Evolutionary conservation across 2,113 vertebrate species (phyloP), one percentile per base, ranked within the genome.

Genomic region (Grantiella picta): DNA sequence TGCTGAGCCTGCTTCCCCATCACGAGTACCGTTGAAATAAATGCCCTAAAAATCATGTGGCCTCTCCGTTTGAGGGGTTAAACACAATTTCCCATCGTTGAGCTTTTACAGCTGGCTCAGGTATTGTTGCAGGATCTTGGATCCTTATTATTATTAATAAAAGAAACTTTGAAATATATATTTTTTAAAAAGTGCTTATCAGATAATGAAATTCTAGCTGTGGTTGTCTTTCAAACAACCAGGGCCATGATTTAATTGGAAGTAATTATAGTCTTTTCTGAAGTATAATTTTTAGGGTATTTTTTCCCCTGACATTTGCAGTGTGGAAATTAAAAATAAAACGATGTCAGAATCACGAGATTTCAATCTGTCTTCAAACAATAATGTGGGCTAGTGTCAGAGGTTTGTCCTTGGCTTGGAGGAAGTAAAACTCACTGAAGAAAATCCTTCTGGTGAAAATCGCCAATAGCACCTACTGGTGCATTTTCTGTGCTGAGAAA

Each of bases 221-320:
- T 97, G 96, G 96, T 97, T 96, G 94, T 96, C 95, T 96, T 96
- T 97, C 93, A 97, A 96, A 97, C 93, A 97, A 86, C 87, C 45
- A 89, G 93, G 95, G 94, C 95, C 90, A 70, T 91, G 76, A 96
- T 97, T 97, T 97, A 97, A 97, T 97, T 97, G 95, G 93, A 96
- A 96, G 91, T 96, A 97, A 97, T 97, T 97, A 97, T 96, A 97
- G 93, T 90, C 94, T 96, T 97, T 94, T 97, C 97, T 97, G 95
- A 95, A 96, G 95, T 92, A 95, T 95, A 97, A 96, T 97, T 97
- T 96, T 96, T 96, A 96, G 95, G 93, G 92, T 97, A 97, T 97
- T 96, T 95, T 96, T 97, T 92, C 97, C 95, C 95, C 73, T 97
- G 96, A 97, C 95, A 96, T 96, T 97, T 93, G 79, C 95, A 95